A percentile compares a stretch with the other conserved stretches of the same genome.
These are phyloP conservation scores for Enteromius thamalakanensis DNA, from an alignment of 2,797 vertebrate species.

Conservation along the genomic window DNA sequence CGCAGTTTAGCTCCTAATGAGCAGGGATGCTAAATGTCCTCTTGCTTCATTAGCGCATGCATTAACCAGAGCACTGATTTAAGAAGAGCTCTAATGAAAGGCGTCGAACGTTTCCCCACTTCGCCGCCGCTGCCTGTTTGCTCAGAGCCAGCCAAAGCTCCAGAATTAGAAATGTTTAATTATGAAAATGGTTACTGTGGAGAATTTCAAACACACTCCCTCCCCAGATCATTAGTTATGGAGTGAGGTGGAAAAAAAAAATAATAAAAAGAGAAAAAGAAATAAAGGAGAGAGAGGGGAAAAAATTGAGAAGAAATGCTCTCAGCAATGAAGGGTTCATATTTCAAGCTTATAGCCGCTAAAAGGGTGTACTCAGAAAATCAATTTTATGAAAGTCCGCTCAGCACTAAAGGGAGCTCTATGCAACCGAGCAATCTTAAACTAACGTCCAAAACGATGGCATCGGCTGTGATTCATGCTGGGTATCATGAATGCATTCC, in stretches of 20 bases:
- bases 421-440: slow-evolving; percentile 98
- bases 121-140: slow-evolving; percentile 83
- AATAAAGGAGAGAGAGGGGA: slow-evolving; percentile 66
- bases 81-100: slow-evolving; percentile 85
- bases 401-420: slow-evolving; percentile 94
- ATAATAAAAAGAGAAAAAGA: slow-evolving; percentile 54
- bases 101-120: slow-evolving; percentile 78
- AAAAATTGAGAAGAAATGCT: slow-evolving; percentile 83
- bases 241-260: slow-evolving; percentile 73
- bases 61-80: slow-evolving; percentile 66
- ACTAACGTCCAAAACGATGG: slow-evolving; percentile 84
- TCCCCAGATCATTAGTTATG: slow-evolving; percentile 95
- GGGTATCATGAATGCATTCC: slow-evolving; percentile 85
- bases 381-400: slow-evolving; percentile 99
- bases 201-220: slow-evolving; percentile 94
- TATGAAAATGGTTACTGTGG: slow-evolving; percentile 95
- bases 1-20: slow-evolving; percentile 76
- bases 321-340: slow-evolving; percentile 98
- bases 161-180: slow-evolving; percentile 98
- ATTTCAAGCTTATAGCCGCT: slow-evolving; percentile 99
- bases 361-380: slow-evolving; percentile 98
- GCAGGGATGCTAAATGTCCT: slow-evolving; percentile 76
- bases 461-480: slow-evolving; percentile 88
- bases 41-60: slow-evolving; percentile 77
- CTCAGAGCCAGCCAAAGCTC: slow-evolving; percentile 93